Evolutionary conservation across 2,888 invertebrate species (phyloP).

Genomic region (Caradrina clavipalpis): DNA sequence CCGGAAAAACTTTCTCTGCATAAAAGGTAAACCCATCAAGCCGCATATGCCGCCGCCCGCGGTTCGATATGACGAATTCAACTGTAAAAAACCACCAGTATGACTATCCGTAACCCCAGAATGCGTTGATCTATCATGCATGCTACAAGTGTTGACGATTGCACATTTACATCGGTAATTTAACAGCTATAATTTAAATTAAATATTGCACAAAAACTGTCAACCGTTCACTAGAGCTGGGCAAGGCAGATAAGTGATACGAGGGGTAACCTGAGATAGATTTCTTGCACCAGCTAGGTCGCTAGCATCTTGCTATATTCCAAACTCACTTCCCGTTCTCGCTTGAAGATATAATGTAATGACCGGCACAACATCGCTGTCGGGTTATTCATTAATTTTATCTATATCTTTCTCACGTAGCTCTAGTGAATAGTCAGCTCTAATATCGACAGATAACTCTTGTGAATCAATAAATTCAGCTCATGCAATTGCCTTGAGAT

Average conservation of each 20-base stretch:
- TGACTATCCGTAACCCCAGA: slow-evolving; percentile 69
- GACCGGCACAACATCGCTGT: neutral
- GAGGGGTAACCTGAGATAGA: too few species aligned
- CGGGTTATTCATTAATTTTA: neutral
- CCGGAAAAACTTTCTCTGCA: slow-evolving; percentile 89
- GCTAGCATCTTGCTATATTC: neutral
- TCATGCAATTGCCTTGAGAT: neutral
- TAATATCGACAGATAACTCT: neutral
- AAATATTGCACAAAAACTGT: neutral
- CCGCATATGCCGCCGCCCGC: slow-evolving; percentile 88
- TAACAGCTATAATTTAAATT: slow-evolving; percentile 2
- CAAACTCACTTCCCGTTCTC: neutral
- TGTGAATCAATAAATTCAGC: neutral
- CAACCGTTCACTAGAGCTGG: slow-evolving; percentile 20
- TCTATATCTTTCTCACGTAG: neutral
- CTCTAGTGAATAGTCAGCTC: slow-evolving; percentile 3
- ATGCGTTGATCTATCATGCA: slow-evolving; percentile 27
- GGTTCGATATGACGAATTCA: slow-evolving; percentile 90
- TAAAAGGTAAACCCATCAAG: slow-evolving; percentile 89
- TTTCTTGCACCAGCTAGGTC: neutral
- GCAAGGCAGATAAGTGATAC: neutral
- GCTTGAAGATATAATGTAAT: neutral
- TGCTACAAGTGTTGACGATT: slow-evolving; percentile 5
- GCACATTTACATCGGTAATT: neutral
- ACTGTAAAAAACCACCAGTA: slow-evolving; percentile 85